Percentiles rank a stretch among this genome's conserved stretches.
Evolutionary conservation across 1,140 invertebrate species (phyloP).

Genomic region (Patella vulgata): DNA sequence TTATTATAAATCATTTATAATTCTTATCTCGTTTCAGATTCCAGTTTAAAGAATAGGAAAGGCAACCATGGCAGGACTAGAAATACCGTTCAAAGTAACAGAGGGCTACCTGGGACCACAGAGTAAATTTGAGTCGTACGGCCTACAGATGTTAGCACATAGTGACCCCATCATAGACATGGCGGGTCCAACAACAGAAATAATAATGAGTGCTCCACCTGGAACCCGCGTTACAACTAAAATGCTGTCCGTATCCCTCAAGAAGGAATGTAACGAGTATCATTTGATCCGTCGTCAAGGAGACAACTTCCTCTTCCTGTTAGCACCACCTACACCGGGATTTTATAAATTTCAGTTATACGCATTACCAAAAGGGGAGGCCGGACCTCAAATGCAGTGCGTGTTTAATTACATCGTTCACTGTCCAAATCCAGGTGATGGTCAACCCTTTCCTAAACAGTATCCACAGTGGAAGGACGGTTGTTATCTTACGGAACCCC

Average conservation of each 20-base stretch:
- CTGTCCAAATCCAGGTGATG: slow-evolving; percentile 30
- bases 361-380: slow-evolving; percentile 59
- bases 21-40: too few relatives aligned
- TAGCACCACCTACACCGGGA: slow-evolving; percentile 54
- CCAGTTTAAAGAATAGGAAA: too few relatives aligned
- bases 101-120: slow-evolving; percentile 64
- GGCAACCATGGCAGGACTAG: too few relatives aligned
- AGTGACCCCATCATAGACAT: slow-evolving; percentile 43
- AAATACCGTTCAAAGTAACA: slow-evolving; percentile 39
- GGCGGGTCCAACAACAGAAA: slow-evolving; percentile 43
- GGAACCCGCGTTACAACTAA: slow-evolving; percentile 52
- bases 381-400: slow-evolving; percentile 61
- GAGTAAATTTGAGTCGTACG: slow-evolving; percentile 57
- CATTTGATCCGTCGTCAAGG: slow-evolving; percentile 47
- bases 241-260: slow-evolving; percentile 47
- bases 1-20: too few relatives aligned
- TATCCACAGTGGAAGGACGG: slow-evolving; percentile 66
- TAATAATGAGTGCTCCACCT: slow-evolving; percentile 46
- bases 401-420: slow-evolving; percentile 65
- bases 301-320: slow-evolving; percentile 47
- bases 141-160: slow-evolving; percentile 50
- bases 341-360: slow-evolving; percentile 66
- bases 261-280: slow-evolving; percentile 51
- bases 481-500: slow-evolving; percentile 59
- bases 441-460: slow-evolving; percentile 59